A percentile compares a stretch with the other conserved stretches of the same genome.
phyloP scores from a whole-genome alignment of 2,797 vertebrate genomes.

The Schizothorax lantsangensis region DNA sequence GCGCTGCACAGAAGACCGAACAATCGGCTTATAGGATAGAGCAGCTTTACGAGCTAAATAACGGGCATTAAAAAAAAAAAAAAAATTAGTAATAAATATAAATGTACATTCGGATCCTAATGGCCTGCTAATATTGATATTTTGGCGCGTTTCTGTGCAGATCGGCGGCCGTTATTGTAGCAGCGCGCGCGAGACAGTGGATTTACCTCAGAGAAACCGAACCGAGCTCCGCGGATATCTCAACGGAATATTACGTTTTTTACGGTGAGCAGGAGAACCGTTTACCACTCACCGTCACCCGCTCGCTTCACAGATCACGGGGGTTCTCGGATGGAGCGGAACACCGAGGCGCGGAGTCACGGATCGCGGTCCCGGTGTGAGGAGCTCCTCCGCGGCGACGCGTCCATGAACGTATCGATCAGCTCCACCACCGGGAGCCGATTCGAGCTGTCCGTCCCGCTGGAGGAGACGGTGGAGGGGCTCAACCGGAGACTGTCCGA shows the following conservation, averaged over 20 bases:
- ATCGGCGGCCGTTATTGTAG: background rate
- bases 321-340: constrained; percentile 83
- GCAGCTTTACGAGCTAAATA: background rate
- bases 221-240: background rate
- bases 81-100: background rate
- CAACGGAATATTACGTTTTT: background rate
- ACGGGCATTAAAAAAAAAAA: background rate
- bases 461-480: constrained; percentile 89
- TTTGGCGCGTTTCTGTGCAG: background rate
- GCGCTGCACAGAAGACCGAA: background rate
- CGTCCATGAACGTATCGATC: constrained; percentile 83
- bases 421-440: constrained; percentile 88
- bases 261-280: background rate
- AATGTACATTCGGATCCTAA: background rate
- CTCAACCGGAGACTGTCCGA: constrained; percentile 86
- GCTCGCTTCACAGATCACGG: background rate
- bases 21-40: background rate
- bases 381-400: constrained; percentile 70
- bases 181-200: background rate
- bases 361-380: constrained; percentile 69
- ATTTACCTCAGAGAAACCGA: background rate
- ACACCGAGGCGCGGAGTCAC: constrained; percentile 77
- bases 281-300: background rate
- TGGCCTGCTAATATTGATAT: background rate
- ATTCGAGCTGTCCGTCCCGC: constrained; percentile 85